Base-by-base conservation (phyloP, 2,113 vertebrate species). In the Acrocephalus arundinaceus region DNA sequence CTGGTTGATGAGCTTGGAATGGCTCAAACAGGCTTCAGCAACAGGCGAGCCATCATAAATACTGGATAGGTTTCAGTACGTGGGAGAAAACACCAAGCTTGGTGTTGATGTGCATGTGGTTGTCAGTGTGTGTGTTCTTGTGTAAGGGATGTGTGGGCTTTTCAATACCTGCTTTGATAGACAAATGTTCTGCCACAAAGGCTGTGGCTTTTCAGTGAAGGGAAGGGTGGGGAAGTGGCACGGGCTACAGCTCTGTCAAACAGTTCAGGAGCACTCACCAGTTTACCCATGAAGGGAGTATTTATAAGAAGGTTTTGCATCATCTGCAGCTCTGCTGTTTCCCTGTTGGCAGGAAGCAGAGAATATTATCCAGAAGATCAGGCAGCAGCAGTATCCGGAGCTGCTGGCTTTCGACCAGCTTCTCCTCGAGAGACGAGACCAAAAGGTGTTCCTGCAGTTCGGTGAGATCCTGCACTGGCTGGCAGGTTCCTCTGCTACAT, bases 341-440 rank as follows among this genome's bases (percentile, higher is more conserved):
- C 62, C 87, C 80, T 89, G 46, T 97, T 97, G 94, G 95, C 98
- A 99, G 99, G 99, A 99, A 97, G 99, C 99, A 37, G 99, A 99
- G 85, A 91, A 98, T 96, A 99, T 99, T 90, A 97, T 99, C 97
- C 97, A 98, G 94, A 99, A 99, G 97, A 99, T 99, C 97, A 99
- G 98, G 97, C 99, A 99, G 97, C 99, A 99, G 97, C 99, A 99
- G 93, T 99, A 99, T 78, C 93, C 98, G 18, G 99, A 99, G 59
- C 98, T 99, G 65, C 98, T 99, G 92, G 33, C 63, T 78, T 98
- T 96, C 6, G 99, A 99, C 98, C 99, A 99, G 97, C 99, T 99
- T 90, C 98, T 94, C 89, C 97, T 97, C 22, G 99, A 99, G 96
- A 98, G 96, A 90, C 98, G 87, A 30, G 98, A 99, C 3, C 98